Base-by-base conservation (phyloP, 2,888 invertebrate species). In the Lymantria dispar region DNA sequence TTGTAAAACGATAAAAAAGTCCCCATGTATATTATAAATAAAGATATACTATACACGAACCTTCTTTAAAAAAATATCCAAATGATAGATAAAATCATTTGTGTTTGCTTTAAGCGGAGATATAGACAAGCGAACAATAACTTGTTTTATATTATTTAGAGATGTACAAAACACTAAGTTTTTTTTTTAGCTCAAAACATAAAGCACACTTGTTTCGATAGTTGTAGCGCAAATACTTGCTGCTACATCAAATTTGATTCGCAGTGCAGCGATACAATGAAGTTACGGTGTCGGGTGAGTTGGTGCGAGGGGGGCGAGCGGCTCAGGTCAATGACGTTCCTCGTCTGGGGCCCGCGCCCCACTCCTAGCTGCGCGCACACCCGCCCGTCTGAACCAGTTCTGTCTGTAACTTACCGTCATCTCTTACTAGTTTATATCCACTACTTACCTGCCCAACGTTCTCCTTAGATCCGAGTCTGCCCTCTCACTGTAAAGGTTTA, bases 301-400 rank as follows among this genome's bases (percentile, higher is more conserved):
- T 75, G 77, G 76, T 78, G 79, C 63, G 76, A 64, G 75, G 73
- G 72, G 57, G 57, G 56, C 61, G 68, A 58, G 64, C 64, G 56
- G 62, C 74, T 74, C 81, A 87, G 89, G 89, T 90, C 89, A 89
- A 87, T 89, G 89, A 89, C 90, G 89, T 78, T 81, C 80, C 83
- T 76, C 82, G 88, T 87, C 89, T 87, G 87, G 84, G 76, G 76
- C 76, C 80, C 68, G 62, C 68, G 68, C 68, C 64, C 66, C 70
- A 59, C 74, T 45, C 59, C 37, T 50, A 47, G 63, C 70, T 64
- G 54, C 56, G 50, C 31, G 50, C 31, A 42, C 56, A 69, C 73
- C 59, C 70, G 65, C 68, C 71, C 70, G 69, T 56, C 63, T 68
- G 66, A 68, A 70, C 69, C 69, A 65, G 68, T 68, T 68, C 69